Evolutionary conservation across 2,888 invertebrate genomes (phyloP), one percentile per base, ranked within the genome.

Genomic region (Eubasilissa splendida): DNA sequence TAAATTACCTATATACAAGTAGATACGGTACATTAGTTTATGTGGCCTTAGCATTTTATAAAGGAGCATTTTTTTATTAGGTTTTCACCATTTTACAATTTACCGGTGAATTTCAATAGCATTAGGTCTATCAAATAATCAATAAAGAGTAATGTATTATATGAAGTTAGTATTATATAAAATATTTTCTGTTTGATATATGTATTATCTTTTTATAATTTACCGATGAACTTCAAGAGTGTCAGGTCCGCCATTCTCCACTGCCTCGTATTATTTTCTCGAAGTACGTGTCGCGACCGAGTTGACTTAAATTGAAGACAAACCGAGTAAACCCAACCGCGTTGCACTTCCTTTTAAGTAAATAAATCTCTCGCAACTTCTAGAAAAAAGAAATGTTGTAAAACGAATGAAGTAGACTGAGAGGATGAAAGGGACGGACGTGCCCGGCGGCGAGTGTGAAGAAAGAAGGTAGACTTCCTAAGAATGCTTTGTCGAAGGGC

Each of bases 371-470:
- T 54, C 22, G 70, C 66, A n/a, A 66, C 33, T 66, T 42, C 14
- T 7, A 70, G 54, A 65, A 79, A 74, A 79, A 79, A 79, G 60
- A 83, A 70, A 75, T 76, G 82, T 80, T 73, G 77, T 77, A 66
- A 50, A 76, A 54, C 60, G 74, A 68, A 82, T 84, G 79, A 80
- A 80, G 71, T 74, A 79, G 63, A 63, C 77, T 80, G 42, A 79
- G 73, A 77, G 52, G 76, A 71, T 82, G 70, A 76, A 79, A 83
- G 81, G 83, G 71, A 78, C 77, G 76, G 60, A 79, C 80, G 80
- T 10, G 53, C 12, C 11, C 42, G 73, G 80, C 73, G 82, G 66
- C 80, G 75, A 81, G 75, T 80, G 65, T 63, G n/a, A 71, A 52
- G 63, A 73, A 33, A 73, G 73, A 73, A 33, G 58, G 58, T 58